phyloP scores from a whole-genome alignment of 2,888 invertebrate genomes.

The Brenthis daphne region DNA sequence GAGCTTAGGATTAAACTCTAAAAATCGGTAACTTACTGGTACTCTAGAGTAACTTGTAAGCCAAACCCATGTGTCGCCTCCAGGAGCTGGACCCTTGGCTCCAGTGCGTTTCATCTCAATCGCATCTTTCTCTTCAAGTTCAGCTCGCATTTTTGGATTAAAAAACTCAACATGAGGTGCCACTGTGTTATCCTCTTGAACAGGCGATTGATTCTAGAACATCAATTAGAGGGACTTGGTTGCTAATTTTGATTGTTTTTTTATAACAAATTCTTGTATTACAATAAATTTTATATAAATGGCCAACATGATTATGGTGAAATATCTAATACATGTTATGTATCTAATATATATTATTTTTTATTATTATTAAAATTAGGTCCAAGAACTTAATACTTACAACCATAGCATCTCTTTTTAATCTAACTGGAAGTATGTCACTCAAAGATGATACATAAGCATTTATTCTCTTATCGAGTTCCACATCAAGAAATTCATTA shows the following conservation, averaged over 20 bases:
- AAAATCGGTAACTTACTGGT: slow-evolving; percentile 80
- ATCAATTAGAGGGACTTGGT: slow-evolving; percentile 1
- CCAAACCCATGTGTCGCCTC: slow-evolving; percentile 92
- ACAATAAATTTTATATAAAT: background rate
- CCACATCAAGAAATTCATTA: slow-evolving; percentile 50
- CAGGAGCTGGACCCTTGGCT: slow-evolving; percentile 85
- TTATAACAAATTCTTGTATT: background rate
- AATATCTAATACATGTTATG: background rate
- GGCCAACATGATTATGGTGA: background rate
- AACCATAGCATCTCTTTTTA: slow-evolving; percentile 72
- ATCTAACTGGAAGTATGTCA: slow-evolving; percentile 50
- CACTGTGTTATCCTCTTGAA: slow-evolving; percentile 79
- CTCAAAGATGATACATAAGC: slow-evolving; percentile 33
- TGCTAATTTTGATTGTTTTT: background rate
- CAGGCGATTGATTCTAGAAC: slow-evolving; percentile 63
- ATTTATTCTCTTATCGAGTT: slow-evolving; percentile 60
- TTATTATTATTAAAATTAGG: too few relatives aligned
- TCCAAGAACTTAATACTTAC: slow-evolving; percentile 49
- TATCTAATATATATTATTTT: too few relatives aligned
- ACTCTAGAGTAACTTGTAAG: slow-evolving; percentile 93
- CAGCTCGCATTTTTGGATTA: slow-evolving; percentile 85
- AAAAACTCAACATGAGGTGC: slow-evolving; percentile 88
- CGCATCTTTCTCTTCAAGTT: slow-evolving; percentile 85
- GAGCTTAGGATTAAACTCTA: too few relatives aligned
- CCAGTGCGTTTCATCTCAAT: slow-evolving; percentile 83